Evolutionary conservation across 1,140 invertebrate species (phyloP), one percentile per base, ranked within the genome.

Genomic region (Myzus persicae): DNA sequence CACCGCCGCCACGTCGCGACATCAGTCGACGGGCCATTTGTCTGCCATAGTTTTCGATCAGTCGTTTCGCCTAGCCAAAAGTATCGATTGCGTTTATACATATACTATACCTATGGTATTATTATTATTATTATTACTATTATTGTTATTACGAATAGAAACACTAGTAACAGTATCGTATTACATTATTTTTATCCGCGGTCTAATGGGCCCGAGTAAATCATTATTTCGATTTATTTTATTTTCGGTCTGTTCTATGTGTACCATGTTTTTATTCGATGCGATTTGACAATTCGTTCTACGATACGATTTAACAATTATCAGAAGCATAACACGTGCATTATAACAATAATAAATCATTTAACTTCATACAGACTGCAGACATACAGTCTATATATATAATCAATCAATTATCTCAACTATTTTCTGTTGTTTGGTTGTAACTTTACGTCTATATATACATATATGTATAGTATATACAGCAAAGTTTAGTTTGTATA

Each of bases 271-370:
- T 40, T 84, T 26, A 26, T 84, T 40, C 40, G 82, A 84, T 84
- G 40, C 82, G 2, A 26, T 40, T 42, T 84, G 24, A 76, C 59
- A n/a, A 76, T 76, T 76, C 59, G 31, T 76, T 6, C 31, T n/a
- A 4, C 59, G 14, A 76, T 76, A n/a, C 31, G 4, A 76, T 76
- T n/a, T 76, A 76, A 76, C n/a, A 76, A 76, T 76, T 76, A 76
- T 76, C 18, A 18, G 59, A 76, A 76, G 31, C 14, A 76, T n/a
- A 76, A n/a, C n/a, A 76, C 31, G 59, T 76, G n/a, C 14, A 76
- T 76, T 76, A 76, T 18, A n/a, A 76, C n/a, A n/a, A n/a, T 76
- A 76, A 76, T 76, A 76, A 76, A 76, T 76, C n/a, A 76, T 76
- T 76, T n/a, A 76, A 76, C 59, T 76, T n/a, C 59, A 18, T 36